Percentiles rank a stretch among this genome's conserved stretches.
phyloP scores from a whole-genome alignment of 2,797 vertebrate species.

The Diplodus sargus region DNA sequence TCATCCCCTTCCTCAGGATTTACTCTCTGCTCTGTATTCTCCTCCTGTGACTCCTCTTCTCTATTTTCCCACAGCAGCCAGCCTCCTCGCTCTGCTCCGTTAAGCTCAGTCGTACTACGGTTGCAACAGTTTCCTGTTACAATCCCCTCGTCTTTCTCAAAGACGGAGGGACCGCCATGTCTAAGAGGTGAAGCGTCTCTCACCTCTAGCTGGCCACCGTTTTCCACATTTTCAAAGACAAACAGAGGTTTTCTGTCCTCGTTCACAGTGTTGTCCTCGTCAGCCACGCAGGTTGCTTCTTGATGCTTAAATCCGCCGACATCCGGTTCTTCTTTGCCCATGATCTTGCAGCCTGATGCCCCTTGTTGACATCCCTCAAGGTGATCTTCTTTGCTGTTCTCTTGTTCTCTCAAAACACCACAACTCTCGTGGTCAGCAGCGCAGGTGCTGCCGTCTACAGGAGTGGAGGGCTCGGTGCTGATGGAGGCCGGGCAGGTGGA shows the following conservation, averaged over 20 bases:
- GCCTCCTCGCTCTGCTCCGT: not conserved
- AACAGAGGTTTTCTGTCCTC: conserved; percentile 20
- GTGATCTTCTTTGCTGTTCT: conserved; percentile 8
- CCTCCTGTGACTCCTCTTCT: conserved; percentile 13
- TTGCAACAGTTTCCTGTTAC: not conserved
- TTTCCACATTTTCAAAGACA: conserved; percentile 7
- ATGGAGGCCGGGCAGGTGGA: conserved; percentile 3
- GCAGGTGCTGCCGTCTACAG: conserved; percentile 60
- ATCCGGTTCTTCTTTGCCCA: conserved; percentile 26
- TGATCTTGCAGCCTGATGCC: not conserved
- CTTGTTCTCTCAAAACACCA: conserved; percentile 8
- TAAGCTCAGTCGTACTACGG: not conserved
- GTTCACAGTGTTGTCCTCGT: conserved; percentile 35
- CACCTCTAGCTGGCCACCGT: conserved; percentile 16
- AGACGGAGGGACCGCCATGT: not conserved
- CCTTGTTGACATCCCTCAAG: not conserved
- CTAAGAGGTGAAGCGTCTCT: conserved; percentile 4
- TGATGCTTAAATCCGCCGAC: not conserved
- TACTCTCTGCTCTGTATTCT: not conserved
- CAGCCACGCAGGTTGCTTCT: not conserved
- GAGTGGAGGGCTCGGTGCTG: conserved; percentile 21
- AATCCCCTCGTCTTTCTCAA: not conserved
- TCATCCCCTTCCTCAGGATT: conserved; percentile 3
- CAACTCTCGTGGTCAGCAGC: not conserved
- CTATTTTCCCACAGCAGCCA: conserved; percentile 6